phyloP scores from a whole-genome alignment of 37 sponge, comb jelly and placozoan species.

The Cladorhizidae sp. region DNA sequence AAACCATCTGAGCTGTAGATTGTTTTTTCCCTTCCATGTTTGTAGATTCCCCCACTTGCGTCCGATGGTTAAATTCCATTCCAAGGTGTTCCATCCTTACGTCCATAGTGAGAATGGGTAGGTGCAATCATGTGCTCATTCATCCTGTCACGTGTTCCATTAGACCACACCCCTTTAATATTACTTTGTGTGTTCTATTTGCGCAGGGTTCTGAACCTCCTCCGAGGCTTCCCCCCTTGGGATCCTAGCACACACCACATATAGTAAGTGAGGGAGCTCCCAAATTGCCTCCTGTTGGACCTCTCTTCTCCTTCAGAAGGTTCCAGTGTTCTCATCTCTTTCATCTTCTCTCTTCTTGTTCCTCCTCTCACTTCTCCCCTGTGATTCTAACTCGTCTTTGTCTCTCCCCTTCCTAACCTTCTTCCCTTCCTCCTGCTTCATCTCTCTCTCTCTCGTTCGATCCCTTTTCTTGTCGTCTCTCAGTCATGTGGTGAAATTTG shows the following conservation, averaged over 20 bases:
- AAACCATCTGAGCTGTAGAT: too few species aligned
- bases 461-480: too few species aligned
- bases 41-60: constrained; percentile 59
- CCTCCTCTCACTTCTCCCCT: background rate
- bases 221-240: constrained; percentile 66
- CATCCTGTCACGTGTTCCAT: too few species aligned
- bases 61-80: constrained; percentile 63
- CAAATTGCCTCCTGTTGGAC: too few species aligned
- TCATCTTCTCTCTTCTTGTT: background rate
- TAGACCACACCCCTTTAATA: too few species aligned
- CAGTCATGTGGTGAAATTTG: constrained; percentile 20
- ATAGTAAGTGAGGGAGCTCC: constrained; percentile 62
- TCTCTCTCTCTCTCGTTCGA: too few species aligned
- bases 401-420: background rate
- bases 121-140: constrained; percentile 7
- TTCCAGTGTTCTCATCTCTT: background rate
- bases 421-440: background rate
- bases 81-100: constrained; percentile 61
- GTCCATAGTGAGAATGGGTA: constrained; percentile 68
- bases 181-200: background rate
- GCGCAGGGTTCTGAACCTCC: constrained; percentile 58
- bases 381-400: background rate
- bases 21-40: too few species aligned
- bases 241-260: constrained; percentile 53
- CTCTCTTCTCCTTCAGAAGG: background rate